Conservation (phyloP, 2,888 invertebrate genomes). For the Mactromeris polynyma region DNA sequence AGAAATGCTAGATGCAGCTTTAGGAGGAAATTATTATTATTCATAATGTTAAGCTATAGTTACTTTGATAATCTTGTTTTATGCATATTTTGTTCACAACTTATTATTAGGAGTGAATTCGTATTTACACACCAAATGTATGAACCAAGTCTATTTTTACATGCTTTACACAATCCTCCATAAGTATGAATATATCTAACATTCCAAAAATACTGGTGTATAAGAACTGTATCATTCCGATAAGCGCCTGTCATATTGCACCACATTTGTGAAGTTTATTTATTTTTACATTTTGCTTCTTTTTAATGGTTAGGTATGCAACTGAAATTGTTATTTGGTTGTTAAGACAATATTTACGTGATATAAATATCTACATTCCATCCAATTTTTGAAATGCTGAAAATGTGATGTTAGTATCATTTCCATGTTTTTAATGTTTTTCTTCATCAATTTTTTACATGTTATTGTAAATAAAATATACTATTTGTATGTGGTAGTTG, state of each 20-base stretch:
- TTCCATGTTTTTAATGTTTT: conserved; percentile 28
- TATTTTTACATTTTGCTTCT: not conserved
- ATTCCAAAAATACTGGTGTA: not conserved
- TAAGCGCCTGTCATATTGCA: too few species aligned
- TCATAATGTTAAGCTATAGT: not conserved
- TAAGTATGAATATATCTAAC: not conserved
- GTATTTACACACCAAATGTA: not conserved
- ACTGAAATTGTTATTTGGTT: not conserved
- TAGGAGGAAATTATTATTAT: not conserved
- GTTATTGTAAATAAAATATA: conserved; percentile 36
- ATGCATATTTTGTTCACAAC: not conserved
- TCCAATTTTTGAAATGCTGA: conserved; percentile 16
- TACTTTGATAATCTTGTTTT: not conserved
- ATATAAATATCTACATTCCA: conserved; percentile 33
- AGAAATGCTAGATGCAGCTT: not conserved
- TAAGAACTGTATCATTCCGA: not conserved
- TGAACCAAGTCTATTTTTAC: not conserved
- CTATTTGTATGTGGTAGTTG: not conserved
- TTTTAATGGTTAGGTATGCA: not conserved
- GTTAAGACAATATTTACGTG: not conserved
- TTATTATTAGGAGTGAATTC: not conserved
- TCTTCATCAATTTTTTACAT: conserved; percentile 28
- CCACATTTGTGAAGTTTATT: too few species aligned
- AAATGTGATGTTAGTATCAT: conserved; percentile 21
- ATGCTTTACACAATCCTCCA: not conserved